Evolutionary conservation across 2,113 vertebrate species (phyloP), one percentile per base, ranked within the genome.

Genomic region (Ochotona princeps): DNA sequence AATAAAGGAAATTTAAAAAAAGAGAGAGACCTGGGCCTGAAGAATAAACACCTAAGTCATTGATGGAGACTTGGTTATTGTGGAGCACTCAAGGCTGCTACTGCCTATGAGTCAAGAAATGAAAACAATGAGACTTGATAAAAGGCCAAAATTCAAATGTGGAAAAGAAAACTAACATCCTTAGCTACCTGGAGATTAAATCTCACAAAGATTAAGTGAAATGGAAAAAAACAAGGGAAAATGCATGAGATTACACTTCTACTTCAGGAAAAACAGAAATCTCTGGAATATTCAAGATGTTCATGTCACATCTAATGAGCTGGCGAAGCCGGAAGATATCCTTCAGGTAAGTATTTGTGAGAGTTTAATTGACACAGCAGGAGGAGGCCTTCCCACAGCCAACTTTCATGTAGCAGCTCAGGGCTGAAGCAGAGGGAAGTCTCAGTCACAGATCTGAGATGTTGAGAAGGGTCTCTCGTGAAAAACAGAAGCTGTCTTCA

Each of bases 141-240:
- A 91, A 90, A 21, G n/a, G 79, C 20, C 73, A 28, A 94, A 78
- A 84, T n/a, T 89, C 28, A 91, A 94, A 83, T 90, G 15, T 80
- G 69, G 79, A 79, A 92, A 94, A 35, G 18, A 63, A 87, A 14
- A 67, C 54, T 26, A 74, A 47, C 21, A 73, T 90, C 44, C 51
- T 79, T 7, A 69, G 26, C n/a, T 49, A 66, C 83, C 15, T 38
- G 38, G 2, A 14, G 61, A 4, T 32, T 10, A 30, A 82, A 93
- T 32, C 25, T 54, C 79, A 67, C n/a, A 28, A 65, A 66, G 7
- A 2, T 61, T 87, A 60, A 66, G 28, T 73, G n/a, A 91, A 87
- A 93, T 9, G 26, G 5, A 35, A 12, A 2, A 28, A 21, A n/a
- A 35, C 26, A 63, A 61, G 28, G 26, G 8, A 3, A 65, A 26